These are phyloP conservation scores for Megaceryle maxima DNA, from an alignment of 2,113 vertebrate species.

Conservation along the genomic window DNA sequence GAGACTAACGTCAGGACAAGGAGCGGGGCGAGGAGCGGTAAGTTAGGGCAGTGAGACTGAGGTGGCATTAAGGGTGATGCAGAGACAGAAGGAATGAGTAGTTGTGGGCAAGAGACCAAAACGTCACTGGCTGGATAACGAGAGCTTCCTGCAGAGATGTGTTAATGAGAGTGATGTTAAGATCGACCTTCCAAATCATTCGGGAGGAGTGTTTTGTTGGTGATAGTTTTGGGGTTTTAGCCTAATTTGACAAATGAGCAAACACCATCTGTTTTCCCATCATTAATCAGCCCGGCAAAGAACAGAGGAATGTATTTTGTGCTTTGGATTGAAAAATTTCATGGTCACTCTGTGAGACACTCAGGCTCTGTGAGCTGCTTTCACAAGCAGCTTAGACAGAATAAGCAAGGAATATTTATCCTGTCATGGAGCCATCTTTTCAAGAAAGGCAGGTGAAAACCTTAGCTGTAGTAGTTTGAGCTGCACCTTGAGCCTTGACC, in stretches of 20 bases:
- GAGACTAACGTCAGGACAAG: fast-evolving
- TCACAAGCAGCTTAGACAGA: not conserved
- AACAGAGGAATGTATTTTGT: not conserved
- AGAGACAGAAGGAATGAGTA: not conserved
- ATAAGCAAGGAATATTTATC: not conserved
- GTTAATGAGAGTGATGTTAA: not conserved
- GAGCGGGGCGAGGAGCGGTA: fast-evolving
- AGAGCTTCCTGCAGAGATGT: not conserved
- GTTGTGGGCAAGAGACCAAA: not conserved
- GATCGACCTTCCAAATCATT: not conserved
- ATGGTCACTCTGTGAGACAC: not conserved
- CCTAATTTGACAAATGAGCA: not conserved
- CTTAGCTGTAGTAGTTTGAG: not conserved
- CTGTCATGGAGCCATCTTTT: not conserved
- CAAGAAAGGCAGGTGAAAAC: not conserved
- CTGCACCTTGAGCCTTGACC: not conserved
- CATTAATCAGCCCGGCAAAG: not conserved
- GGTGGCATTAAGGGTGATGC: not conserved
- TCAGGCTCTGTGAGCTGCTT: not conserved
- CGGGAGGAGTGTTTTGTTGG: not conserved
- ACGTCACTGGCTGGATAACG: not conserved
- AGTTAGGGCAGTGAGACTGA: not conserved
- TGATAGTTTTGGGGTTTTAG: not conserved
- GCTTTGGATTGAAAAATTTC: not conserved
- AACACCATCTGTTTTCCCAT: not conserved